These are phyloP conservation scores for Drosophila asahinai DNA, from an alignment of 1,140 invertebrate genomes.

Conservation along the genomic window DNA sequence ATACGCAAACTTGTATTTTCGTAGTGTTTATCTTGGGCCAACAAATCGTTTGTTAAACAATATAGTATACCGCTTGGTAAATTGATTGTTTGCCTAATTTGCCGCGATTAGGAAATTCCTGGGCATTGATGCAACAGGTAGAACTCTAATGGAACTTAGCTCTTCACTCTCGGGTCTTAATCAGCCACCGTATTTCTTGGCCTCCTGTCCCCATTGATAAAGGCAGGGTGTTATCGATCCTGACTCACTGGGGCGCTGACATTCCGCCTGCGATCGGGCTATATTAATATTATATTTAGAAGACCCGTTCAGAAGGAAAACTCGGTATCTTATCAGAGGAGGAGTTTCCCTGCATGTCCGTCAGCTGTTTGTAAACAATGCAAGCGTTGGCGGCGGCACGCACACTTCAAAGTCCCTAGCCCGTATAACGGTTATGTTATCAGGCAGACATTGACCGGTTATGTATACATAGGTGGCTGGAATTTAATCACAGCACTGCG, in stretches of 20 bases:
- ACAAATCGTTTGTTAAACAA: conserved; percentile 53
- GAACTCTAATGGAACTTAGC: conserved; percentile 15
- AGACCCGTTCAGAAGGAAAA: conserved; percentile 9
- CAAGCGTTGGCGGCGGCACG: conserved; percentile 31
- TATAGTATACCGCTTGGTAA: conserved; percentile 23
- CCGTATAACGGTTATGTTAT: conserved; percentile 48
- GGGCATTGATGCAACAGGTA: conserved; percentile 28
- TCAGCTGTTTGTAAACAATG: conserved; percentile 80
- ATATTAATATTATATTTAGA: conserved; percentile 3
- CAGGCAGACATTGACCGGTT: conserved; percentile 32
- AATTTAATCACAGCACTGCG: conserved; percentile 21
- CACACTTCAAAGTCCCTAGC: conserved; percentile 4
- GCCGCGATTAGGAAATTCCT: conserved; percentile 31
- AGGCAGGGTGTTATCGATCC: conserved; percentile 6
- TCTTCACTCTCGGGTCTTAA: conserved; percentile 5
- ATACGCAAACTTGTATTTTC: conserved; percentile 45
- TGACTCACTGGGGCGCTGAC: conserved; percentile 18
- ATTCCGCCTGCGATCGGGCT: neutral
- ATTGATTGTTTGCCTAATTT: conserved; percentile 47
- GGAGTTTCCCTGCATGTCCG: conserved; percentile 22
- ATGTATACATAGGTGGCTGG: conserved; percentile 18
- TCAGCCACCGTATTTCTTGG: conserved; percentile 24
- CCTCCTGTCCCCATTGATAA: conserved; percentile 35
- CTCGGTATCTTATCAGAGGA: conserved; percentile 21
- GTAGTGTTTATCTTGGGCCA: conserved; percentile 40